A percentile compares a stretch with the other conserved stretches of the same genome.
Conservation (phyloP, 37 sponge, comb jelly and placozoan genomes). For the Beroe forskalii region DNA sequence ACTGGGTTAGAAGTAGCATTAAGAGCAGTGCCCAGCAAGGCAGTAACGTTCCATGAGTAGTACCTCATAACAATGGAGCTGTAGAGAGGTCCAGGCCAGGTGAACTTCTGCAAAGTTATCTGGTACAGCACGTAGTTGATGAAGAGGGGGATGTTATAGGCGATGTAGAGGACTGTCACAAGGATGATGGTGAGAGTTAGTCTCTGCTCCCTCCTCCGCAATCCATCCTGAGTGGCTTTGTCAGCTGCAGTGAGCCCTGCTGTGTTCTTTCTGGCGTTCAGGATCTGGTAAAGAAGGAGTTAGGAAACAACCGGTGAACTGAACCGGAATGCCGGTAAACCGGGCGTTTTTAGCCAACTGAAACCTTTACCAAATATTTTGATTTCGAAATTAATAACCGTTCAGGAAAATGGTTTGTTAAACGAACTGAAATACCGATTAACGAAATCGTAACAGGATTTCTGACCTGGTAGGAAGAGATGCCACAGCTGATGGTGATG, state of each 20-base stretch:
- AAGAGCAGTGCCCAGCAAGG: background rate
- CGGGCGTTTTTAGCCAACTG: too few species aligned
- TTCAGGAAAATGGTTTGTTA: too few species aligned
- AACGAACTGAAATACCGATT: background rate
- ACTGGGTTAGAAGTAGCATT: background rate
- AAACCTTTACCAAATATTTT: too few species aligned
- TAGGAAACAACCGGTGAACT: too few species aligned
- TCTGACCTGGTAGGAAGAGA: slow-evolving; percentile 31
- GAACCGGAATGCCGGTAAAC: too few species aligned
- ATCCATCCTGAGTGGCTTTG: background rate
- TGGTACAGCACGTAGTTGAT: too few species aligned
- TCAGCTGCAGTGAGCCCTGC: background rate
- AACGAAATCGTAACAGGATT: too few species aligned
- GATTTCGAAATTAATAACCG: too few species aligned
- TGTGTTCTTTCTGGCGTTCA: background rate
- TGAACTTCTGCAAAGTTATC: too few species aligned
- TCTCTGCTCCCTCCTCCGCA: background rate
- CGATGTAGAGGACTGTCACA: background rate
- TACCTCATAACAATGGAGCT: background rate
- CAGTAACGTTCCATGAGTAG: slow-evolving; percentile 39
- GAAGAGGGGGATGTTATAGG: too few species aligned
- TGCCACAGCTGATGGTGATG: background rate
- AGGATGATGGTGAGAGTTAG: slow-evolving; percentile 14
- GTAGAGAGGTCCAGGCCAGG: too few species aligned
- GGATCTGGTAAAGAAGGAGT: too few species aligned